Evolutionary conservation across 2,113 vertebrate genomes (phyloP), one percentile per base, ranked within the genome.

Genomic region (Calyptomena viridis): DNA sequence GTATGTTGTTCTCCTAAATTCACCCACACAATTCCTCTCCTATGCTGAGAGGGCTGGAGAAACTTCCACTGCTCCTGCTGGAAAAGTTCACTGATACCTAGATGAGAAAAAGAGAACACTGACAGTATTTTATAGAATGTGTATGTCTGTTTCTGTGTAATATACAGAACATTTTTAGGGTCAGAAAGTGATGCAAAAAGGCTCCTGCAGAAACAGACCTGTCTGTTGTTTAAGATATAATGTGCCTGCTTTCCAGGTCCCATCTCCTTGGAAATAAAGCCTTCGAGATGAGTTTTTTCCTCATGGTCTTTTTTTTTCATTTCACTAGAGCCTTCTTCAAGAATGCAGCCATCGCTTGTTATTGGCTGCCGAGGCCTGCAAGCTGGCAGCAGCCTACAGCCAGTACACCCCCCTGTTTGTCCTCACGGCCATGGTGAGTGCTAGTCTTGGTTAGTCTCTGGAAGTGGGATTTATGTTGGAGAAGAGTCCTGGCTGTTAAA

Each of bases 401-500:
- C 98, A 99, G 83, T 99, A 98, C 87, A 98, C 98, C 0, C 98
- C 99, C 1, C 98, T 99, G 21, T 99, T 99, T 31, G 99, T 99
- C 80, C 98, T 99, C 95, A 99, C 98, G 0, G 98, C 99, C 2
- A 91, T 98, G 98, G 99, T 99, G 93, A 96, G 97, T 96, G 37
- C 10, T 16, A 2, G n/a, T 37, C 53, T n/a, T 53, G n/a, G n/a
- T n/a, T n/a, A n/a, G 49, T 2, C 55, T 84, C 85, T 93, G 74
- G 15, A 64, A 42, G 53, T 27, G 30, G 25, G 14, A 15, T 63
- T 35, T 63, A 30, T 44, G 6, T 21, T 40, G 42, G 27, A n/a
- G 40, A 40, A 42, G 79, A 67, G 68, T 13, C 52, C 47, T 56
- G 74, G 28, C 77, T 91, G 18, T 72, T 44, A 21, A 27, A 33